phyloP scores from a whole-genome alignment of 2,888 invertebrate species.

The Callosobruchus maculatus region DNA sequence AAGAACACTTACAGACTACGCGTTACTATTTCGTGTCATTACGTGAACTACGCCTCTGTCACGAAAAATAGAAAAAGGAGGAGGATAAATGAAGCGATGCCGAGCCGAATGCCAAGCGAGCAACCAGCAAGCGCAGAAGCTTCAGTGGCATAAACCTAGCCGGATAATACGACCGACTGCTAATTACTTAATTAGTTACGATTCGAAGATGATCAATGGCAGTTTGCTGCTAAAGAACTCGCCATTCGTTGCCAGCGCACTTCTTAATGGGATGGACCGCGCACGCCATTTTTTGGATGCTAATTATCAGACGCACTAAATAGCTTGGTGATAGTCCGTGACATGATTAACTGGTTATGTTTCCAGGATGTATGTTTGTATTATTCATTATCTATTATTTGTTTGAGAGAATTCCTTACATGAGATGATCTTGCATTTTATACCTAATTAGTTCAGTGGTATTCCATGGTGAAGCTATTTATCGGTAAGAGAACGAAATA shows the following conservation, averaged over 20 bases:
- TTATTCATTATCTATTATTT: too few species aligned
- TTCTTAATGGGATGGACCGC: background rate
- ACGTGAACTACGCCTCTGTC: conserved; percentile 5
- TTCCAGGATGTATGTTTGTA: background rate
- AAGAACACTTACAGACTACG: too few species aligned
- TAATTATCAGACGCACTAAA: too few species aligned
- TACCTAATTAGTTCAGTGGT: too few species aligned
- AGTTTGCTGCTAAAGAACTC: conserved; percentile 33
- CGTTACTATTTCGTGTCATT: too few species aligned
- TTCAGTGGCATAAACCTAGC: background rate
- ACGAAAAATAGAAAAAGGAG: conserved; percentile 10
- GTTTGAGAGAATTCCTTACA: too few species aligned
- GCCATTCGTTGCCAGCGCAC: background rate
- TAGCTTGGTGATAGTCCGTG: background rate
- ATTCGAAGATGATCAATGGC: conserved; percentile 41
- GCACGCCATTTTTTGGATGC: background rate
- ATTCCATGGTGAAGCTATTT: too few species aligned
- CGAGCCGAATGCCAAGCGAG: conserved; percentile 4
- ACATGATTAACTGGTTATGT: background rate
- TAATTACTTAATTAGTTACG: conserved; percentile 45
- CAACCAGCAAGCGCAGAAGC: background rate
- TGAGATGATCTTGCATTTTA: too few species aligned
- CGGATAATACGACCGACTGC: conserved; percentile 29
- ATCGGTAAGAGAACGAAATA: too few species aligned
- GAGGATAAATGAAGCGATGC: conserved; percentile 13